phyloP scores from a whole-genome alignment of 2,888 invertebrate genomes.

The Nesidiocoris tenuis region DNA sequence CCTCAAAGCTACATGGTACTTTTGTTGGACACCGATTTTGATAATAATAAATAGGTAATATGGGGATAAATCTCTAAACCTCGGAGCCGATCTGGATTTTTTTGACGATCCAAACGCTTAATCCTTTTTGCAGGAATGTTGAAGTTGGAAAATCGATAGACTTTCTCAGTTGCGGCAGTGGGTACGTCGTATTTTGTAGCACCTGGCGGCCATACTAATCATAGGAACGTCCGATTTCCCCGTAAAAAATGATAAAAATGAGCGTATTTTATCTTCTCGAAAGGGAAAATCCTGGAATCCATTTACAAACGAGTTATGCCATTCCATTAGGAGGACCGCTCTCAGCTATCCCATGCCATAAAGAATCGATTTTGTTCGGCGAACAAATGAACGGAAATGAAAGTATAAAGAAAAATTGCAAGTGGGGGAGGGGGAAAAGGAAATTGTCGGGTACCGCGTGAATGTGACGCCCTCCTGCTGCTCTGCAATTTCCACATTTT shows the following conservation, averaged over 20 bases:
- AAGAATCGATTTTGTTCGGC: not conserved
- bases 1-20: not conserved
- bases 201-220: too few species aligned
- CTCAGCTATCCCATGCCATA: not conserved
- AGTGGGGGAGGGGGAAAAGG: not conserved
- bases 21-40: too few species aligned
- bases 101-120: too few species aligned
- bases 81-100: too few species aligned
- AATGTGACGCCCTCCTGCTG: not conserved
- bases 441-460: not conserved
- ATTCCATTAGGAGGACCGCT: not conserved
- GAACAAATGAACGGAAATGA: not conserved
- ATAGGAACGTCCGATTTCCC: too few species aligned
- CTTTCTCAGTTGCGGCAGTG: too few species aligned
- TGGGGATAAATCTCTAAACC: too few species aligned
- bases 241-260: not conserved
- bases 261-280: not conserved
- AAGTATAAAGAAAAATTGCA: not conserved
- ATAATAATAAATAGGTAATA: too few species aligned
- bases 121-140: too few species aligned
- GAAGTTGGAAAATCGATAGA: too few species aligned
- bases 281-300: not conserved
- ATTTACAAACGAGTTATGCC: not conserved
- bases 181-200: too few species aligned
- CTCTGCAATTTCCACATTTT: slow-evolving; percentile 25